These are phyloP conservation scores for Diloba caeruleocephala DNA, from an alignment of 2,888 invertebrate genomes.

Conservation along the genomic window DNA sequence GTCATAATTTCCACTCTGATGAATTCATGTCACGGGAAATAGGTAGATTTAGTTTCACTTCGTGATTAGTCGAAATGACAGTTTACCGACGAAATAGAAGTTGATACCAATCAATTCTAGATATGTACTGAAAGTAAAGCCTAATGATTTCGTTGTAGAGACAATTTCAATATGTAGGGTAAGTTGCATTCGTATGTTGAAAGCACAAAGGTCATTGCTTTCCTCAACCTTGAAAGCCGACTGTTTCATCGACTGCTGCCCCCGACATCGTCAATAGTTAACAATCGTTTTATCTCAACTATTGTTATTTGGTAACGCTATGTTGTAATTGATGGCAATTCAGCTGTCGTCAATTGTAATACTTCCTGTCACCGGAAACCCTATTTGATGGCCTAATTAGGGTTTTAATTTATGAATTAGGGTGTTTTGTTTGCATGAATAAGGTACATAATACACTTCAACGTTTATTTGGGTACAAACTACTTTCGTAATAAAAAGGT, in stretches of 20 bases:
- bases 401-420: no score
- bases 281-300: conserved; percentile 50
- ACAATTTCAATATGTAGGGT: conserved; percentile 11
- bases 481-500: conserved; percentile 17
- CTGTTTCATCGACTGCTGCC: conserved; percentile 51
- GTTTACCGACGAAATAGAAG: no score
- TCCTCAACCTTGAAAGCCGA: conserved; percentile 47
- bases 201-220: conserved; percentile 63
- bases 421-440: conserved; percentile 10
- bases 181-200: conserved; percentile 16
- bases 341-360: conserved; percentile 44
- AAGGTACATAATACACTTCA: not conserved
- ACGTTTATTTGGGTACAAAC: conserved; percentile 25
- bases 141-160: conserved; percentile 2
- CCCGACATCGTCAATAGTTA: conserved; percentile 30
- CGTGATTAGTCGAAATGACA: no score
- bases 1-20: no score
- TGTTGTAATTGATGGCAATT: conserved; percentile 41
- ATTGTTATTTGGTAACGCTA: conserved; percentile 49
- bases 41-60: no score
- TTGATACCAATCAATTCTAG: conserved; percentile 18
- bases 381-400: conserved; percentile 32
- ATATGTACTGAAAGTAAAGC: not conserved
- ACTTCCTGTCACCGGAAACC: conserved; percentile 40
- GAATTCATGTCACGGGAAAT: no score